These are phyloP conservation scores for Zeugodacus cucurbitae DNA, from an alignment of 1,140 invertebrate genomes.

Conservation along the genomic window DNA sequence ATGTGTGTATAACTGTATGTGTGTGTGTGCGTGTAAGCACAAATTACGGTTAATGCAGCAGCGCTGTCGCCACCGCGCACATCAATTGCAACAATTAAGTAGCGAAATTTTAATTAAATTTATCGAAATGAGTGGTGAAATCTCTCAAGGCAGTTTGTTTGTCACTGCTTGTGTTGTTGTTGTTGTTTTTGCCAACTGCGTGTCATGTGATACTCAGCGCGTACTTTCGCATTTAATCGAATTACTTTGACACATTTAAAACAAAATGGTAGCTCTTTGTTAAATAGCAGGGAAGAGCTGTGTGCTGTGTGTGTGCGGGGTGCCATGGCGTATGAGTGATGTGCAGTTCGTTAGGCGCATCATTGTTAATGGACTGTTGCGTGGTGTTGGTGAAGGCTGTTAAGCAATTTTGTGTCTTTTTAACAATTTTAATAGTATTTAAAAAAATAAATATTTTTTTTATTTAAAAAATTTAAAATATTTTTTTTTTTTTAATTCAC, in stretches of 20 bases:
- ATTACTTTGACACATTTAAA: constrained; percentile 36
- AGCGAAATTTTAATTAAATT: constrained; percentile 35
- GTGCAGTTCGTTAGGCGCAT: not conserved
- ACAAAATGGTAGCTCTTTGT: not conserved
- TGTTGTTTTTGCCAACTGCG: not conserved
- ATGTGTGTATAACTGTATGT: not conserved
- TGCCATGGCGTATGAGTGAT: not conserved
- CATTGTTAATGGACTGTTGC: not conserved
- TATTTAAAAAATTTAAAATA: too few species aligned
- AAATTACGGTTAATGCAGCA: not conserved
- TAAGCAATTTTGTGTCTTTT: too few species aligned
- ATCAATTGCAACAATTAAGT: constrained; percentile 11
- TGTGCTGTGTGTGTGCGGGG: not conserved
- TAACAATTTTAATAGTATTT: too few species aligned
- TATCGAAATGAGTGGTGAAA: not conserved
- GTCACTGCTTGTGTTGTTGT: not conserved
- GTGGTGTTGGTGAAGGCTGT: not conserved
- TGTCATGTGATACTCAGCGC: not conserved
- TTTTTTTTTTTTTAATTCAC: too few species aligned
- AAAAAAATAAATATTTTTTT: too few species aligned
- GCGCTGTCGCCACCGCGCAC: not conserved
- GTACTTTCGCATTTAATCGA: not conserved
- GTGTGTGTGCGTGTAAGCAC: not conserved
- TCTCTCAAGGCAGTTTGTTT: not conserved
- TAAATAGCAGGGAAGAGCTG: not conserved